phyloP scores from a whole-genome alignment of 2,113 vertebrate species.

The Polypterus senegalus region DNA sequence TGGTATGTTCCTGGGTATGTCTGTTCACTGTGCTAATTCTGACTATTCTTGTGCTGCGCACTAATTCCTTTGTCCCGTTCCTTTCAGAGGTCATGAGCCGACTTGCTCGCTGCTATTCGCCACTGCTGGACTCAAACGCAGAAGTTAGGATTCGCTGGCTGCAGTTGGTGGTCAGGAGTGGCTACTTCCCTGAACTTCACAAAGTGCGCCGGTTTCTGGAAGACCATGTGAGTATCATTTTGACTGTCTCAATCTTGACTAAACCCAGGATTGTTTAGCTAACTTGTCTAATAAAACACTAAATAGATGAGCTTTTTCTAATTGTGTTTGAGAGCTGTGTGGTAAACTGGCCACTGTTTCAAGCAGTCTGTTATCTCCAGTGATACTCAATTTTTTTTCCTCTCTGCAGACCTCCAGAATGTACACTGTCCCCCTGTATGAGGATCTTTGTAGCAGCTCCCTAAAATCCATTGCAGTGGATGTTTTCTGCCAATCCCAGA shows the following conservation, averaged over 20 bases:
- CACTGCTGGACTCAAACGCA: conserved; percentile 74
- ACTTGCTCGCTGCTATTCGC: conserved; percentile 72
- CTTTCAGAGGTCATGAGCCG: conserved; percentile 68
- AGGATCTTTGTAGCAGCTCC: conserved; percentile 81
- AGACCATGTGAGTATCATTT: conserved; percentile 64
- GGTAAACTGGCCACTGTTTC: no score
- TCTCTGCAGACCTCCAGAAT: conserved; percentile 78
- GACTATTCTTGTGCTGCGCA: no score
- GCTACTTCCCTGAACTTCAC: conserved; percentile 80
- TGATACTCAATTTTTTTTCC: not conserved
- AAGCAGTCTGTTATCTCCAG: no score
- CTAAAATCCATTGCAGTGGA: conserved; percentile 86
- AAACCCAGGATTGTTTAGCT: no score
- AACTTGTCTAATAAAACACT: no score
- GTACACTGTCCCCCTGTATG: conserved; percentile 93
- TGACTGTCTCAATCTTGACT: not conserved
- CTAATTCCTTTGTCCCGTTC: no score
- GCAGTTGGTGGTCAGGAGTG: conserved; percentile 82
- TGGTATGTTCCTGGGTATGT: conserved; percentile 36
- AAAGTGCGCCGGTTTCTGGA: conserved; percentile 78
- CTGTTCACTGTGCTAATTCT: no score
- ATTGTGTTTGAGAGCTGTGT: no score
- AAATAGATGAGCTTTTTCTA: no score
- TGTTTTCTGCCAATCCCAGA: conserved; percentile 86
- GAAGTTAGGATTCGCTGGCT: conserved; percentile 93